A percentile compares a stretch with the other conserved stretches of the same genome.
These are phyloP conservation scores for Gallinago paraguaiae DNA, from an alignment of 2,113 vertebrate species.

Conservation along the genomic window DNA sequence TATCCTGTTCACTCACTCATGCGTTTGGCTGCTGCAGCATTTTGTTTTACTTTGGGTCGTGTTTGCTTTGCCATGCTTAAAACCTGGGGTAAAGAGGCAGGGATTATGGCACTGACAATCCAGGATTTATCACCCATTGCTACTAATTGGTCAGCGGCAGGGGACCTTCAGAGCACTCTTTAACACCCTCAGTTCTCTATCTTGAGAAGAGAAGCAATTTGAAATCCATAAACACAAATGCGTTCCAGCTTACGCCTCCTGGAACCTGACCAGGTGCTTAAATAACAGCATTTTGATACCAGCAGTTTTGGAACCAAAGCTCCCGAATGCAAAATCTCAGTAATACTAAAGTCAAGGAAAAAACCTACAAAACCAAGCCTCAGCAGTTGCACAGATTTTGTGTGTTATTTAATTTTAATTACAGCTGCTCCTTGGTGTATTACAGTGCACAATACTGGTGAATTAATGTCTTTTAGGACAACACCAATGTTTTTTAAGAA, in stretches of 20 bases:
- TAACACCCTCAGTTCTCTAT: not conserved
- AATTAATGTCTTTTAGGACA: not conserved
- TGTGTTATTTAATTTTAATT: not conserved
- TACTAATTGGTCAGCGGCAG: conserved; percentile 50
- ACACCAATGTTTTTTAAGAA: not conserved
- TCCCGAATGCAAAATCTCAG: not conserved
- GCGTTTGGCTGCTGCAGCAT: conserved; percentile 31
- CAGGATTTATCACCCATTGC: not conserved
- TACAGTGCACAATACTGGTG: not conserved
- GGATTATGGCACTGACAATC: conserved; percentile 23
- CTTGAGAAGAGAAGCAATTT: not conserved
- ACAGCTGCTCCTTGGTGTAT: not conserved
- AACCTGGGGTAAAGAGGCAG: conserved; percentile 1
- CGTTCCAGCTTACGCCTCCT: not conserved
- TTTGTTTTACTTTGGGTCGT: conserved; percentile 50
- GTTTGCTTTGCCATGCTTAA: conserved; percentile 52
- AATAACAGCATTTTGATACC: not conserved
- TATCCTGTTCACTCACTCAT: conserved; percentile 61
- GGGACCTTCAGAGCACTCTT: not conserved
- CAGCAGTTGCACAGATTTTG: not conserved
- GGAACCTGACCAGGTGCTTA: not conserved
- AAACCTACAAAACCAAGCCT: not conserved
- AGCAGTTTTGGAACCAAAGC: not conserved
- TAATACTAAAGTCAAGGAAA: not conserved
- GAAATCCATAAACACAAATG: not conserved